A percentile compares a stretch with the other conserved stretches of the same genome.
Conservation (phyloP, 64 coral and sea anemone genomes). For the Hydrozoanthus tunicans region DNA sequence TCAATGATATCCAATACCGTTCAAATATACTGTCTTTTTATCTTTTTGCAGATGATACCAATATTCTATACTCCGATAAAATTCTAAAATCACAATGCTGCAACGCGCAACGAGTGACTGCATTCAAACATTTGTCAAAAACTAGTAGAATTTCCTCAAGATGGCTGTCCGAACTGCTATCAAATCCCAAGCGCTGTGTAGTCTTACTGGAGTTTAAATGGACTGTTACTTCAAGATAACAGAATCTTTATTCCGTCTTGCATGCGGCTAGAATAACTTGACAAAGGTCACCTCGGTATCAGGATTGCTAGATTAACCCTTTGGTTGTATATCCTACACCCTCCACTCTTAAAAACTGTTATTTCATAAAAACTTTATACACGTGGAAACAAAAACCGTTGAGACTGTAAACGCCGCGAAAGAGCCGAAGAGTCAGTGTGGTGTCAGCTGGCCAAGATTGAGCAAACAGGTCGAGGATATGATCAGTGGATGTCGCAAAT, state of each 20-base stretch:
- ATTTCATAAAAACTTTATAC: too few relatives aligned
- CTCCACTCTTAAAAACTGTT: too few relatives aligned
- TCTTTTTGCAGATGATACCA: not conserved
- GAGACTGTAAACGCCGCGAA: not conserved
- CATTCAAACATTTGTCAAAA: not conserved
- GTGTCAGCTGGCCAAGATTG: not conserved
- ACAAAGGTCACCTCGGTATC: slow-evolving; percentile 1
- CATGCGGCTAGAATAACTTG: not conserved
- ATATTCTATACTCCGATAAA: not conserved
- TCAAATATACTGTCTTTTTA: not conserved
- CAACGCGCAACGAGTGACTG: not conserved
- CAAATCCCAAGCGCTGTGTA: not conserved
- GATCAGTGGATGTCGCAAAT: slow-evolving; percentile 15
- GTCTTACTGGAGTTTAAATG: not conserved
- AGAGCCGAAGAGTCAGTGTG: slow-evolving; percentile 3
- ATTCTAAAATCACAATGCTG: not conserved
- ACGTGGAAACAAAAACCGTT: too few relatives aligned
- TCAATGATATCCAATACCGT: not conserved
- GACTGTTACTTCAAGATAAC: not conserved
- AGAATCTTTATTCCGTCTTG: slow-evolving; percentile 25
- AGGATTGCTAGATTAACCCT: not conserved
- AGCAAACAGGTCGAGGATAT: slow-evolving; percentile 31
- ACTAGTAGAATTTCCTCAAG: not conserved
- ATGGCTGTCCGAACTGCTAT: not conserved
- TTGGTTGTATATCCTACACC: too few relatives aligned